phyloP scores from a whole-genome alignment of 2,113 vertebrate genomes.

The Salvator merianae region DNA sequence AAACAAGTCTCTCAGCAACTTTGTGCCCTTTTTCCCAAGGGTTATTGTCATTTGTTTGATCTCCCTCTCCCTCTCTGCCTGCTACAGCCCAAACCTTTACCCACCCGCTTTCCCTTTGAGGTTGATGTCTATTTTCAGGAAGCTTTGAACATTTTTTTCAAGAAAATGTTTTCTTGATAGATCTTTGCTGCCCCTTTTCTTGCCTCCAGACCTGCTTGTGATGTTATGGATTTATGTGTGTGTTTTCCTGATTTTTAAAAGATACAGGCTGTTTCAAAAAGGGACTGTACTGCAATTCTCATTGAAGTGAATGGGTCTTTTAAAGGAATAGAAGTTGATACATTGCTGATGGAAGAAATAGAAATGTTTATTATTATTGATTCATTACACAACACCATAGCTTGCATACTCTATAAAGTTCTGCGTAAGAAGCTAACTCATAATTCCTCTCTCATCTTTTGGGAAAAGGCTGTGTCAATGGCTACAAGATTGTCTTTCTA shows the following conservation, averaged over 20 bases:
- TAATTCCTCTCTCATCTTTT: no score
- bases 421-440: neutral
- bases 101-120: slow-evolving; percentile 54
- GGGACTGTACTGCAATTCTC: neutral
- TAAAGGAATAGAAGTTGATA: neutral
- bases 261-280: neutral
- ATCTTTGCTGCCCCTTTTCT: slow-evolving; percentile 38
- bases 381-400: neutral
- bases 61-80: slow-evolving; percentile 45
- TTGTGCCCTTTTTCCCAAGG: slow-evolving; percentile 59
- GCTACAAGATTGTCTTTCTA: no score
- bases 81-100: slow-evolving; percentile 55
- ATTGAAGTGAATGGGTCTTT: neutral
- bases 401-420: neutral
- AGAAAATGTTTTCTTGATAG: slow-evolving; percentile 73
- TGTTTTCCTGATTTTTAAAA: neutral
- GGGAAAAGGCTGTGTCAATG: no score
- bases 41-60: slow-evolving; percentile 52
- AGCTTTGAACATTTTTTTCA: slow-evolving; percentile 70
- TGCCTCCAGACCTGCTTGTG: slow-evolving; percentile 13
- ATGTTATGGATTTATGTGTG: neutral
- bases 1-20: slow-evolving; percentile 67
- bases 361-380: neutral
- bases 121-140: slow-evolving; percentile 69
- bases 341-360: slow-evolving; percentile 7